Evolutionary conservation across 2,888 invertebrate species (phyloP), one percentile per base, ranked within the genome.

Genomic region (Argyresthia goedartella): DNA sequence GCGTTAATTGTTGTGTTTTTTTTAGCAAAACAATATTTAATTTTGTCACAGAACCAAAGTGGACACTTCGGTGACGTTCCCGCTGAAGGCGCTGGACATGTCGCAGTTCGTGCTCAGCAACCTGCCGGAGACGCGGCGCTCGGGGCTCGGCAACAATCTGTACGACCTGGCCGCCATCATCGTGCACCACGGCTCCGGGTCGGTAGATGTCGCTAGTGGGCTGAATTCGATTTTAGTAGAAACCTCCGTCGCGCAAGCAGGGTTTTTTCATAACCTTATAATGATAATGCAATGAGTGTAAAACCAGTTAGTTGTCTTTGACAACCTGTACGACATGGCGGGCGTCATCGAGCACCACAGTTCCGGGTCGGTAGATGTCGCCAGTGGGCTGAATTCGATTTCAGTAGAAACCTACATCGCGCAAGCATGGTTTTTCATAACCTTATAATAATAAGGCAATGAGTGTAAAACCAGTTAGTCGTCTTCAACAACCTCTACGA

Each of bases 271-370:
- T 25, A 25, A n/a, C n/a, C n/a, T n/a, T n/a, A n/a, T n/a, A n/a
- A n/a, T n/a, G n/a, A n/a, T n/a, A n/a, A 25, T 2, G 2, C 25
- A 25, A 25, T 25, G 25, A 25, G 25, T 25, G 25, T 6, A 25
- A 25, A 25, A 25, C 25, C 25, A n/a, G n/a, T n/a, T n/a, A n/a
- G n/a, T n/a, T 25, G 6, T 2, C 25, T 25, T 25, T 6, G 6
- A 25, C 25, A 25, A 25, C 25, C 86, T 93, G 14, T 95, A 93
- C 76, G 94, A 95, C 77, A 87, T 94, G 62, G 92, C 93, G 57
- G 93, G 93, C 52, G 92, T 94, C 60, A 92, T 94, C 63, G 94
- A 94, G 52, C 94, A 94, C 72, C 93, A 94, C 69, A 94, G 94
- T 60, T 90, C 92, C 41, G 93, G 93, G 92, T 93, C 71, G 68